Conservation (phyloP, 2,797 vertebrate genomes). For the Delichon dasypus region DNA sequence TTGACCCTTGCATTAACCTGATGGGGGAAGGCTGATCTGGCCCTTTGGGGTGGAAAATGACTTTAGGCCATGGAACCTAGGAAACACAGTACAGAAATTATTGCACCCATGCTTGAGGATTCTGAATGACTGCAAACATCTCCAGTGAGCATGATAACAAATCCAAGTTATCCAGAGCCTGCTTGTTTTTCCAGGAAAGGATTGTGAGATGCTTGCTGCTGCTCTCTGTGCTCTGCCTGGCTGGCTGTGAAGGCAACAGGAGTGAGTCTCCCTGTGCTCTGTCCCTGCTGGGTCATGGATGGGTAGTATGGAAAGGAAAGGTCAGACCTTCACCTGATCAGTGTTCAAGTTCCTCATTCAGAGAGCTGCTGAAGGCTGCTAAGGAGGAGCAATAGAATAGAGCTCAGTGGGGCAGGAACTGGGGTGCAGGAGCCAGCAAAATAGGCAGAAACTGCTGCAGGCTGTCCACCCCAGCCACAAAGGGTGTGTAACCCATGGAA, state of each 20-base stretch:
- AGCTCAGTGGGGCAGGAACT: neutral
- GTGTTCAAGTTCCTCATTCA: neutral
- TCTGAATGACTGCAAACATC: neutral
- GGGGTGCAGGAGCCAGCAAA: neutral
- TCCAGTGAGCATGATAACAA: neutral
- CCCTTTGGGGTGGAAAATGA: neutral
- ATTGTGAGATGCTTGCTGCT: neutral
- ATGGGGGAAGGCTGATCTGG: neutral
- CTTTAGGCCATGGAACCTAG: neutral
- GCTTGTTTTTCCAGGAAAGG: conserved; percentile 46
- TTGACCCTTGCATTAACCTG: neutral
- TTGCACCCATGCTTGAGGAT: neutral
- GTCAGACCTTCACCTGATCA: neutral
- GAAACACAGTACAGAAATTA: neutral
- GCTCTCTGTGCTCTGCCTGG: conserved; percentile 6
- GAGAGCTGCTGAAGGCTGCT: neutral
- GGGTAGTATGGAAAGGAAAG: neutral
- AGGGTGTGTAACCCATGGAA: neutral
- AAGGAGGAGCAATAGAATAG: neutral
- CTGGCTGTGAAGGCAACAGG: neutral
- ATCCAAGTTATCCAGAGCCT: neutral
- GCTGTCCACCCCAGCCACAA: accelerated
- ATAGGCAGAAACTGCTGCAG: neutral
- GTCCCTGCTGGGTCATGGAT: neutral
- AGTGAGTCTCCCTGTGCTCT: conserved; percentile 29